phyloP scores from a whole-genome alignment of 2,888 invertebrate genomes.

The Hypena proboscidalis region DNA sequence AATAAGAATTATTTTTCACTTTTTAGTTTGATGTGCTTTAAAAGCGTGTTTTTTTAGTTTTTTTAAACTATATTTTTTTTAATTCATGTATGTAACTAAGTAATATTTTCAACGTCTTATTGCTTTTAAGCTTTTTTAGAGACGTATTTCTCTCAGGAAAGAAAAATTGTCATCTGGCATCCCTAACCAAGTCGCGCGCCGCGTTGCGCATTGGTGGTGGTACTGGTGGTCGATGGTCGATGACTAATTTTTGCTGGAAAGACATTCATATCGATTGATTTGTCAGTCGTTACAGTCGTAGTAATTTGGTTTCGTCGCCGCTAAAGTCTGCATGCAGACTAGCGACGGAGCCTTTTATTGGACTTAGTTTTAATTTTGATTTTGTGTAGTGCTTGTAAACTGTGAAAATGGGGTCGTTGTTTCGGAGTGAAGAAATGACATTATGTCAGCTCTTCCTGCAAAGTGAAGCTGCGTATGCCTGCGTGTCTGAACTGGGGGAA shows the following conservation, averaged over 20 bases:
- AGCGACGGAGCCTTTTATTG: slow-evolving; percentile 67
- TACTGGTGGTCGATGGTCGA: too few species aligned
- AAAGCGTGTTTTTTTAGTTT: too few species aligned
- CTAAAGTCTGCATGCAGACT: slow-evolving; percentile 76
- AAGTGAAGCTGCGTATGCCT: slow-evolving; percentile 99
- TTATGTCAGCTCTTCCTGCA: slow-evolving; percentile 99
- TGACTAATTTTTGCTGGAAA: slow-evolving; percentile 53
- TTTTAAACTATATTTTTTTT: too few species aligned
- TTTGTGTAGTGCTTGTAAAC: slow-evolving; percentile 60
- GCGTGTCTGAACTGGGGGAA: slow-evolving; percentile 99
- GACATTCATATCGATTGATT: slow-evolving; percentile 67
- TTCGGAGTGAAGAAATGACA: slow-evolving; percentile 99
- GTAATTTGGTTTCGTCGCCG: slow-evolving; percentile 77
- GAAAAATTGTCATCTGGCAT: slow-evolving; percentile 36
- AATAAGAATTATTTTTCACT: too few species aligned
- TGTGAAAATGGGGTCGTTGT: slow-evolving; percentile 93
- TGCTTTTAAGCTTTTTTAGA: too few species aligned
- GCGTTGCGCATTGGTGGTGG: slow-evolving; percentile 62
- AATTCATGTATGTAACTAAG: too few species aligned
- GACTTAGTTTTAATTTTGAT: slow-evolving; percentile 55
- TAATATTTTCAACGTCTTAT: too few species aligned
- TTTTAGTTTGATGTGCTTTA: too few species aligned
- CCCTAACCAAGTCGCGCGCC: slow-evolving; percentile 48
- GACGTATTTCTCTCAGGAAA: slow-evolving; percentile 7
- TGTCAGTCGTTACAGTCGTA: slow-evolving; percentile 47